Evolutionary conservation across 2,113 vertebrate species (phyloP), one percentile per base, ranked within the genome.

Genomic region (Strix uralensis): DNA sequence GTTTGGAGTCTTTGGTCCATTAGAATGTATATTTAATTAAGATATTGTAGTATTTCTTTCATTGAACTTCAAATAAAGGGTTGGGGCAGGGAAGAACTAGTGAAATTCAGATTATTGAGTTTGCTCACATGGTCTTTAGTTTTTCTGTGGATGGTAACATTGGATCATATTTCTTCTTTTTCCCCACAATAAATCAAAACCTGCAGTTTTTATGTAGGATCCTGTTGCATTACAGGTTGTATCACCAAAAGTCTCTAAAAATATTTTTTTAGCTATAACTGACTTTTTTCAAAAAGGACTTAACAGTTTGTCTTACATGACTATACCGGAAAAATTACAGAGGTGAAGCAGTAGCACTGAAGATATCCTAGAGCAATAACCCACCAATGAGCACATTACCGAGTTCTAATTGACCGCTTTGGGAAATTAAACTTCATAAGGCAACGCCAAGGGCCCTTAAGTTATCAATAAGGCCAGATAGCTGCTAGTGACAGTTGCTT

Each of bases 341-440:
- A 55, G 92, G 84, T 79, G 83, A 92, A 92, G 67, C 65, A 72
- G 93, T 75, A 66, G 52, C 67, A 63, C 93, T 36, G 74, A 26
- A 86, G 88, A 88, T 96, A 17, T 95, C 97, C 96, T 96, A 30
- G 93, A 97, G 94, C 93, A 95, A 30, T 72, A 71, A n/a, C 25
- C 71, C 78, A 83, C 66, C 88, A 21, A 80, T 11, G 58, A 96
- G 80, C 79, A 42, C 88, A 5, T 91, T 94, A 91, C 85, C 18
- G 34, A 77, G 63, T 66, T 95, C 46, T 98, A 97, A 97, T 92
- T 97, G 96, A 97, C 81, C 86, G 11, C 96, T 97, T 93, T 96
- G 97, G 95, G 96, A 97, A 97, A 97, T 98, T 95, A 92, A 97
- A 91, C 97, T 97, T 98, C 70, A 93, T 78, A 91, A 63, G 85